These are phyloP conservation scores for Lordiphosa fenestrarum DNA, from an alignment of 2,888 invertebrate species.

Conservation along the genomic window DNA sequence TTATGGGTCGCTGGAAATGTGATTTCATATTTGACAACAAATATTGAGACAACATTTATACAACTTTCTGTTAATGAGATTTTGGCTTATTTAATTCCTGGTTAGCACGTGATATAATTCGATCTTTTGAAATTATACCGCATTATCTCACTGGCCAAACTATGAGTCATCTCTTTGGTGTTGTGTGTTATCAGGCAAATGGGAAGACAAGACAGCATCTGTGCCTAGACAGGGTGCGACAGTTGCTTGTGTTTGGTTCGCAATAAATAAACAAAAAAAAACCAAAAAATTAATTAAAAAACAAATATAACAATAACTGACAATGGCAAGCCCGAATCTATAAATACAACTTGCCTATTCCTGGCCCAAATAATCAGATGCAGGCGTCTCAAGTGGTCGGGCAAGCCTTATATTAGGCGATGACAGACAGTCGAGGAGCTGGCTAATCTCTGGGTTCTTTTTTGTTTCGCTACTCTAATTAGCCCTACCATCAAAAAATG, in stretches of 20 bases:
- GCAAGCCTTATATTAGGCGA: constrained; percentile 29
- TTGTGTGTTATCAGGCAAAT: constrained; percentile 45
- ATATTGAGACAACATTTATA: constrained; percentile 33
- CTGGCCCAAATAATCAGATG: constrained; percentile 25
- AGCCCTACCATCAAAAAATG: constrained; percentile 22
- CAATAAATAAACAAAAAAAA: constrained; percentile 34
- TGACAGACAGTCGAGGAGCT: constrained; percentile 27
- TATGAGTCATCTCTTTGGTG: constrained; percentile 44
- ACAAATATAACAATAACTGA: constrained; percentile 3
- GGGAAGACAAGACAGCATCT: constrained; percentile 19
- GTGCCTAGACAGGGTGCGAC: constrained; percentile 44
- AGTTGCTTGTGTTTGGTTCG: constrained; percentile 67
- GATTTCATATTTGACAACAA: constrained; percentile 57
- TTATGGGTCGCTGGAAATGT: constrained; percentile 67
- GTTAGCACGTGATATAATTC: constrained; percentile 51
- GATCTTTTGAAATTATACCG: constrained; percentile 45
- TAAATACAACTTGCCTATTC: constrained; percentile 6
- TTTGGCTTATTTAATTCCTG: constrained; percentile 23
- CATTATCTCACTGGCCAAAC: constrained; percentile 55
- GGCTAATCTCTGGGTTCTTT: constrained; percentile 22
- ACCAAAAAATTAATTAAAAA: constrained; percentile 58
- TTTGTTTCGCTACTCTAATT: constrained; percentile 13
- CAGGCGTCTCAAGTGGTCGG: constrained; percentile 19
- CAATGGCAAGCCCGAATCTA: constrained; percentile 21
- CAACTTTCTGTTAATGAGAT: constrained; percentile 4